These are phyloP conservation scores for Drosophila obscura DNA, from an alignment of 1,140 invertebrate species.

Conservation along the genomic window DNA sequence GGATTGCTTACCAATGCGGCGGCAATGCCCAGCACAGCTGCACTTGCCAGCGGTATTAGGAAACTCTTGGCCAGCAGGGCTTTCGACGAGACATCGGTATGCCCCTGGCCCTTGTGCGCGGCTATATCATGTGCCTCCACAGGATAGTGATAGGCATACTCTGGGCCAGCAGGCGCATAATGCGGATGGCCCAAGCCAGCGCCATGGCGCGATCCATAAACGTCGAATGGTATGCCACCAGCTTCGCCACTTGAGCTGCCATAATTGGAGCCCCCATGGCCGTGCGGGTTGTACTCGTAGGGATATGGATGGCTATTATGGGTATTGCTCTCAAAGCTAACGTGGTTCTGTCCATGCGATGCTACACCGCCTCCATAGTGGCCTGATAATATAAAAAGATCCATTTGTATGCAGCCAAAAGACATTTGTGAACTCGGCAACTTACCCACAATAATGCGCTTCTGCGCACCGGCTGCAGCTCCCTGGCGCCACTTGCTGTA, in stretches of 20 bases:
- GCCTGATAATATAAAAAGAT: conserved; percentile 33
- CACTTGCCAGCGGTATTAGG: conserved; percentile 89
- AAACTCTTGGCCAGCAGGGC: conserved; percentile 85
- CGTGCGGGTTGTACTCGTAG: conserved; percentile 58
- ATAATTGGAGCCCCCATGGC: conserved; percentile 38
- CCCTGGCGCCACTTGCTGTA: conserved; percentile 67
- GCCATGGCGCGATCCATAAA: conserved; percentile 57
- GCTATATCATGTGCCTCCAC: conserved; percentile 67
- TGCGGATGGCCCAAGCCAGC: conserved; percentile 43
- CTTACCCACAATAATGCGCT: conserved; percentile 78
- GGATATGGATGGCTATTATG: conserved; percentile 65
- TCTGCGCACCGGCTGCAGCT: conserved; percentile 20
- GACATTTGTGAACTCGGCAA: background rate
- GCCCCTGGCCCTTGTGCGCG: conserved; percentile 63
- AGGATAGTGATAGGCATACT: conserved; percentile 63
- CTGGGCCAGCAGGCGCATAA: conserved; percentile 51
- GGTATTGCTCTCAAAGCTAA: conserved; percentile 26
- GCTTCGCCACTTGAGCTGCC: conserved; percentile 51
- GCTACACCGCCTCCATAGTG: conserved; percentile 41
- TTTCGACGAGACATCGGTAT: conserved; percentile 60
- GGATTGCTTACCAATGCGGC: conserved; percentile 91
- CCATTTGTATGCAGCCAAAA: no score
- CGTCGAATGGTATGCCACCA: conserved; percentile 69
- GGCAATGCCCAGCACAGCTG: conserved; percentile 90
- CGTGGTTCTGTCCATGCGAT: conserved; percentile 41